phyloP scores from a whole-genome alignment of 2,113 vertebrate genomes.

The Rhizomys pruinosus region DNA sequence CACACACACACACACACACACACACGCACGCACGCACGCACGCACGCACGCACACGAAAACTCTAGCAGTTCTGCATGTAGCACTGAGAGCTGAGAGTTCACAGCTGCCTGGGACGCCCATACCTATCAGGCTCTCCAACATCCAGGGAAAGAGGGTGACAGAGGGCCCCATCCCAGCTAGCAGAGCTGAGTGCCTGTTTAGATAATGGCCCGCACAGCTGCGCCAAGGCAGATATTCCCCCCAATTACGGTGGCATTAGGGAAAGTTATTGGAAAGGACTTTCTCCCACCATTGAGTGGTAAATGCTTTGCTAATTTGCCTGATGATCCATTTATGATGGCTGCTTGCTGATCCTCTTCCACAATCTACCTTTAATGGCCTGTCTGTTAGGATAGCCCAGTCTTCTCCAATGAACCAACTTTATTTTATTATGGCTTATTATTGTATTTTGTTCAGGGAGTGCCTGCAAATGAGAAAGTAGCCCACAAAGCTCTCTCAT shows the following conservation, averaged over 20 bases:
- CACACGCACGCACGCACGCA: too few species aligned
- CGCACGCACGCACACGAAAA: too few species aligned
- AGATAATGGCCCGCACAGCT: constrained; percentile 54
- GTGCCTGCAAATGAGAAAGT: constrained; percentile 75
- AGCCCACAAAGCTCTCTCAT: constrained; percentile 74
- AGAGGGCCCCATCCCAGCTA: background rate
- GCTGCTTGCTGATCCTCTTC: constrained; percentile 67
- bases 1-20: too few species aligned
- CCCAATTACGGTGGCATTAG: constrained; percentile 45
- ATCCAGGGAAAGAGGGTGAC: background rate
- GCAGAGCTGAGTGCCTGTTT: background rate
- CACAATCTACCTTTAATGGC: constrained; percentile 65
- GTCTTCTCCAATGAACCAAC: constrained; percentile 55
- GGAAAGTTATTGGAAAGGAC: constrained; percentile 48
- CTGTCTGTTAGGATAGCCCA: constrained; percentile 57
- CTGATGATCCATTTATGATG: constrained; percentile 57
- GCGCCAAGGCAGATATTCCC: background rate
- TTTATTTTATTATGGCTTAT: constrained; percentile 75
- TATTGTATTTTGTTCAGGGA: constrained; percentile 68
- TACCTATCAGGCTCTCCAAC: background rate
- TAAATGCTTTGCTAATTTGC: constrained; percentile 74
- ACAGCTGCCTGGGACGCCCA: background rate
- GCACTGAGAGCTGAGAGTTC: background rate
- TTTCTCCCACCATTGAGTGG: constrained; percentile 54
- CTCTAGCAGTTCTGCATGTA: background rate